These are phyloP conservation scores for Hylaeus anthracinus DNA, from an alignment of 1,140 invertebrate species.

Conservation along the genomic window DNA sequence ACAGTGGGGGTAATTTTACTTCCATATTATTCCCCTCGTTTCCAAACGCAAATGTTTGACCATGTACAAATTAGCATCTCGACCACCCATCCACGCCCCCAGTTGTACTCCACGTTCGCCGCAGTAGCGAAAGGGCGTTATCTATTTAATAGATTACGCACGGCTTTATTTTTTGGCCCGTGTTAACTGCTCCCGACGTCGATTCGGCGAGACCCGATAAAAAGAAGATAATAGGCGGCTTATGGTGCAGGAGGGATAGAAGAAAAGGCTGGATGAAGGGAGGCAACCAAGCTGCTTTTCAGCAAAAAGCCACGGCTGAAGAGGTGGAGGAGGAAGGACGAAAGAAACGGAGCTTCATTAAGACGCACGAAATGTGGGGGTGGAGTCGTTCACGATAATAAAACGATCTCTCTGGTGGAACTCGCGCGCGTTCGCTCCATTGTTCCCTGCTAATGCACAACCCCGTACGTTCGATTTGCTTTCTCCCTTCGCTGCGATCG, in stretches of 20 bases:
- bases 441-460: slow-evolving; percentile 57
- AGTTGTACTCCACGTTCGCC: too few relatives aligned
- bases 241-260: slow-evolving; percentile 3
- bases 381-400: slow-evolving; percentile 53
- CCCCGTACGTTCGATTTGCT: slow-evolving; percentile 12
- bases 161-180: slow-evolving; percentile 61
- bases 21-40: too few relatives aligned
- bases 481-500: neutral
- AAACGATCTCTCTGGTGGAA: slow-evolving; percentile 50
- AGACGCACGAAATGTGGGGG: slow-evolving; percentile 45
- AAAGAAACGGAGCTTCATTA: slow-evolving; percentile 60
- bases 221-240: slow-evolving; percentile 61
- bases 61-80: too few relatives aligned
- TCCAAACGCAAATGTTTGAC: too few relatives aligned
- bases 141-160: slow-evolving; percentile 71
- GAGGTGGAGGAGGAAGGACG: neutral
- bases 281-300: slow-evolving; percentile 48
- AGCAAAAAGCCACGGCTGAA: slow-evolving; percentile 38
- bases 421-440: slow-evolving; percentile 54
- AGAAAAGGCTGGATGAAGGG: neutral
- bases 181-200: slow-evolving; percentile 63
- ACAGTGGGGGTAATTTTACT: too few relatives aligned
- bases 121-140: slow-evolving; percentile 36
- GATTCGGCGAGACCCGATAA: slow-evolving; percentile 53
- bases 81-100: too few relatives aligned